phyloP scores from a whole-genome alignment of 2,113 vertebrate species.

The Cyanistes caeruleus region DNA sequence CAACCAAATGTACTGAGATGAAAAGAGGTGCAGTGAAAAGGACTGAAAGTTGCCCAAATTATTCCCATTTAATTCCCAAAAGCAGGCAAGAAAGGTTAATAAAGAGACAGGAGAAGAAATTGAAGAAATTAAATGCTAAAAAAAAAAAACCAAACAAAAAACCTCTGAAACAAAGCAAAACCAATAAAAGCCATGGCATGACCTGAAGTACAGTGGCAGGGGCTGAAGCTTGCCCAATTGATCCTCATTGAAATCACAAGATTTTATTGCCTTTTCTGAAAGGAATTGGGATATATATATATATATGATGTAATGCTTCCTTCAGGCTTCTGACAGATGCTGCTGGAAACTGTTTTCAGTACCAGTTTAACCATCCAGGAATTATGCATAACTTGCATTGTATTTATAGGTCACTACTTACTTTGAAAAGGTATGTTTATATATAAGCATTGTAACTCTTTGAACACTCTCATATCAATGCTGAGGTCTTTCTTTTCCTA shows the following conservation, averaged over 20 bases:
- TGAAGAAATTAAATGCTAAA: too few species aligned
- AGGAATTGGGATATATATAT: not conserved
- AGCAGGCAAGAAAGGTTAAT: too few species aligned
- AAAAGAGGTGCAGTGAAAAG: too few species aligned
- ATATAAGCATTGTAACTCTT: not conserved
- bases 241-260: not conserved
- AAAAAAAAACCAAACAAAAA: too few species aligned
- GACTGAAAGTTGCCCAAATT: too few species aligned
- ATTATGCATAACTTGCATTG: not conserved
- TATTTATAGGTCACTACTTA: not conserved
- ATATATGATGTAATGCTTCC: not conserved
- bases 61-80: too few species aligned
- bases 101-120: too few species aligned
- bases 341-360: not conserved
- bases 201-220: not conserved
- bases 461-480: not conserved
- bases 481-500: not conserved
- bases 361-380: not conserved
- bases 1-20: too few species aligned
- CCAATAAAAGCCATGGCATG: not conserved
- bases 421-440: not conserved
- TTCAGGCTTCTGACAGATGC: not conserved
- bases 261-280: not conserved
- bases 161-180: too few species aligned
- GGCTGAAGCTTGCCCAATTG: not conserved